Percentiles rank a stretch among this genome's conserved stretches.
Evolutionary conservation across 1,140 invertebrate species (phyloP).

Genomic region (Ceratoteleas bidentatus): DNA sequence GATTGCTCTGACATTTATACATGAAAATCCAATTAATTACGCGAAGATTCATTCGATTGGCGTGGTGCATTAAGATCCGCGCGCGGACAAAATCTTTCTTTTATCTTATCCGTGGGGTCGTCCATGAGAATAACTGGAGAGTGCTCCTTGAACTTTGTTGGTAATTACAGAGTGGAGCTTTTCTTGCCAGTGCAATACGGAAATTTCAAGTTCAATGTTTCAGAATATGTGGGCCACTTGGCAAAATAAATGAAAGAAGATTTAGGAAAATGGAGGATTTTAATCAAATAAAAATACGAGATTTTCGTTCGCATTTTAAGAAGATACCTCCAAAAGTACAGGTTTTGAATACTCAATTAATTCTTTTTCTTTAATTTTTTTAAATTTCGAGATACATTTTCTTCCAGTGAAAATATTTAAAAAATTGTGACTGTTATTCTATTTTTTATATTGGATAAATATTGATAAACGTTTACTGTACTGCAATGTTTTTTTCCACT

Average conservation of each 20-base stretch:
- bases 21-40: neutral
- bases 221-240: neutral
- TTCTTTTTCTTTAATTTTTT: too few species aligned
- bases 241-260: neutral
- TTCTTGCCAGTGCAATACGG: slow-evolving; percentile 7
- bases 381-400: too few species aligned
- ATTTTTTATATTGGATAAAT: too few species aligned
- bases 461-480: too few species aligned
- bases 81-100: neutral
- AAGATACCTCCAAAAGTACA: too few species aligned
- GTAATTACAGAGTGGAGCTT: slow-evolving; percentile 41
- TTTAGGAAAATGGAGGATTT: too few species aligned
- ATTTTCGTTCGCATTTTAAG: neutral
- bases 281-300: neutral
- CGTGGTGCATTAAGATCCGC: neutral
- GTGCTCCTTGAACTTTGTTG: slow-evolving; percentile 41
- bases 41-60: neutral
- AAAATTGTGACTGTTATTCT: too few species aligned
- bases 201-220: slow-evolving; percentile 38
- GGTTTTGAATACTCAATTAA: too few species aligned
- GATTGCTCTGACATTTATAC: neutral
- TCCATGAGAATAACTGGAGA: slow-evolving; percentile 27
- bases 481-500: too few species aligned
- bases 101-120: slow-evolving; percentile 6
- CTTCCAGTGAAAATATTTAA: too few species aligned